A percentile compares a stretch with the other conserved stretches of the same genome.
Conservation (phyloP, 2,888 invertebrate genomes). For the Cremastinae sp. region DNA sequence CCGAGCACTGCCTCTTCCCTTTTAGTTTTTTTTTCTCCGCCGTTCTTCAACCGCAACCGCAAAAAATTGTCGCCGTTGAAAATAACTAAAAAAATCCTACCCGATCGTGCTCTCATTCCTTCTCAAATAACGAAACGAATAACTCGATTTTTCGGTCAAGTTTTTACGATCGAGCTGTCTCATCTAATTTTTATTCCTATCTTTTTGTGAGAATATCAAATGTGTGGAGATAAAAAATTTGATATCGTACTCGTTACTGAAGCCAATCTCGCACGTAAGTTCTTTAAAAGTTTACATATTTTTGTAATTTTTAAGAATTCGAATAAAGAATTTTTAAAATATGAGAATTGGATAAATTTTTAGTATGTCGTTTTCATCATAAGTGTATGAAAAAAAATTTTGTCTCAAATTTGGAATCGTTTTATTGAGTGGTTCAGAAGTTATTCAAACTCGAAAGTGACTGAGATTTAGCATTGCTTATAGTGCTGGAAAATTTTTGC, state of each 20-base stretch:
- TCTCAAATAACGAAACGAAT: background rate
- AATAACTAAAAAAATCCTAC: background rate
- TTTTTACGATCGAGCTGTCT: no score
- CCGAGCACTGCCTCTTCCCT: conserved; percentile 42
- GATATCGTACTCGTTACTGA: background rate
- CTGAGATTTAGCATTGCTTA: no score
- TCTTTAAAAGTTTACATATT: background rate
- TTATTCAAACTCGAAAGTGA: no score
- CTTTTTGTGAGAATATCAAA: background rate
- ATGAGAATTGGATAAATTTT: background rate
- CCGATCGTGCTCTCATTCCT: background rate
- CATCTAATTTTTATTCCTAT: background rate
- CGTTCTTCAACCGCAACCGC: conserved; percentile 19
- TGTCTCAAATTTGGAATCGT: no score
- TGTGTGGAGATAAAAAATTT: background rate
- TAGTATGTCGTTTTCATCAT: no score
- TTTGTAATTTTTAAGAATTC: background rate
- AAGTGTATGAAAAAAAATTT: no score
- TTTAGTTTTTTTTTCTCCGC: background rate
- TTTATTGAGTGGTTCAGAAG: no score
- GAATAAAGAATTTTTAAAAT: conserved; percentile 26
- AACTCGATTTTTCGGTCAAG: no score
- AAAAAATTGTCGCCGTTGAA: background rate
- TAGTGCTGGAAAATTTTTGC: no score
- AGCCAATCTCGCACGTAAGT: conserved; percentile 32